Percentiles rank a stretch among this genome's conserved stretches.
Conservation (phyloP, 1,140 invertebrate species). For the Drosophila gunungcola region DNA sequence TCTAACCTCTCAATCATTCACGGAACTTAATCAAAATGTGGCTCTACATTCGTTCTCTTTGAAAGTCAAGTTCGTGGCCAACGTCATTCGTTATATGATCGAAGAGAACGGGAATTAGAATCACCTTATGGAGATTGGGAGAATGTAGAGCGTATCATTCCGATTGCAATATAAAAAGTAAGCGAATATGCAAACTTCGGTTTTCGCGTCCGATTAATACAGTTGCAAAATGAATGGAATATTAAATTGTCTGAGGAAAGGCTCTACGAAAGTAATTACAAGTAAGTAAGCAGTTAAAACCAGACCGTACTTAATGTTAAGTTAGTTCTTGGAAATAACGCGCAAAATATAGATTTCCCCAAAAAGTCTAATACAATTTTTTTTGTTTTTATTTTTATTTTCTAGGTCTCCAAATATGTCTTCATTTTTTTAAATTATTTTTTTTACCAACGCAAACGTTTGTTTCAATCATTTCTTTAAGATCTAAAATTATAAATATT, state of each 20-base stretch:
- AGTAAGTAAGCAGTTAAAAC: not conserved
- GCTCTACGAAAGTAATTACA: not conserved
- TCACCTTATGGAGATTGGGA: not conserved
- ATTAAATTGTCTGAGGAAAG: not conserved
- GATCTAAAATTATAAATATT: no score
- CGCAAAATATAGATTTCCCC: no score
- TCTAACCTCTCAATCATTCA: slow-evolving; percentile 21
- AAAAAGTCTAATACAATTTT: no score
- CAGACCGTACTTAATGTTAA: no score
- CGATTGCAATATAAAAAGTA: slow-evolving; percentile 10
- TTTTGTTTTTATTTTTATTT: no score
- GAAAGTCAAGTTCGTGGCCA: slow-evolving; percentile 36
- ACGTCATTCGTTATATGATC: slow-evolving; percentile 30
- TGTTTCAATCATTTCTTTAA: no score
- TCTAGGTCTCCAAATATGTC: no score
- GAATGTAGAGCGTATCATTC: not conserved
- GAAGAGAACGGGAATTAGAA: not conserved
- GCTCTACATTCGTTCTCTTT: not conserved
- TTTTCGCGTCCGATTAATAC: slow-evolving; percentile 5
- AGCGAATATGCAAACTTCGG: slow-evolving; percentile 10
- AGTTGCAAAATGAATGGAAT: not conserved
- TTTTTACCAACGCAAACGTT: no score
- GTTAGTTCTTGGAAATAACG: no score
- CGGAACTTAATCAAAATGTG: slow-evolving; percentile 2
- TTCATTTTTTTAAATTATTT: no score